Conservation (phyloP, 2,888 invertebrate genomes). For the Calliphora vomitoria region DNA sequence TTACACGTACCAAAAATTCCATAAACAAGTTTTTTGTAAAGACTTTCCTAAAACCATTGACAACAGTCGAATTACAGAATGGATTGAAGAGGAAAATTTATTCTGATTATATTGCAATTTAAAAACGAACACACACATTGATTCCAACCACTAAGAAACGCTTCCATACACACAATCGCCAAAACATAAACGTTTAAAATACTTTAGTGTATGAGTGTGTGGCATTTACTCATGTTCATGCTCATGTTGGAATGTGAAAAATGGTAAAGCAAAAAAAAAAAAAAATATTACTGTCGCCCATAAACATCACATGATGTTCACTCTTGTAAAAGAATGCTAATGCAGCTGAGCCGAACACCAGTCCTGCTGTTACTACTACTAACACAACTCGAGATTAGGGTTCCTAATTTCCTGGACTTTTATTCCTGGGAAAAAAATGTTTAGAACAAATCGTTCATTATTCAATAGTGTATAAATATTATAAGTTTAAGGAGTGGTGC, state of each 20-base stretch:
- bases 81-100: constrained; percentile 6
- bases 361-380: not conserved
- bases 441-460: too few species aligned
- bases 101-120: constrained; percentile 8
- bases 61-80: not conserved
- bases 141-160: not conserved
- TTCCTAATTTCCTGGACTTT: too few species aligned
- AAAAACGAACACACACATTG: not conserved
- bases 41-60: not conserved
- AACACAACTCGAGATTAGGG: not conserved
- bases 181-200: not conserved
- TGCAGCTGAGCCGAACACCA: constrained; percentile 21
- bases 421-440: too few species aligned
- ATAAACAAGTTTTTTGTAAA: not conserved
- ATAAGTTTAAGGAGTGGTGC: too few species aligned
- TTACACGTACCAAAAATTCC: not conserved
- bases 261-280: too few species aligned
- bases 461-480: too few species aligned
- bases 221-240: not conserved
- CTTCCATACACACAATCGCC: not conserved
- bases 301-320: not conserved
- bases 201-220: not conserved
- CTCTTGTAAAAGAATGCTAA: constrained; percentile 11
- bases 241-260: not conserved
- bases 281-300: constrained; percentile 6